These are phyloP conservation scores for Drosophila melanica DNA, from an alignment of 1,140 invertebrate species.

Conservation along the genomic window DNA sequence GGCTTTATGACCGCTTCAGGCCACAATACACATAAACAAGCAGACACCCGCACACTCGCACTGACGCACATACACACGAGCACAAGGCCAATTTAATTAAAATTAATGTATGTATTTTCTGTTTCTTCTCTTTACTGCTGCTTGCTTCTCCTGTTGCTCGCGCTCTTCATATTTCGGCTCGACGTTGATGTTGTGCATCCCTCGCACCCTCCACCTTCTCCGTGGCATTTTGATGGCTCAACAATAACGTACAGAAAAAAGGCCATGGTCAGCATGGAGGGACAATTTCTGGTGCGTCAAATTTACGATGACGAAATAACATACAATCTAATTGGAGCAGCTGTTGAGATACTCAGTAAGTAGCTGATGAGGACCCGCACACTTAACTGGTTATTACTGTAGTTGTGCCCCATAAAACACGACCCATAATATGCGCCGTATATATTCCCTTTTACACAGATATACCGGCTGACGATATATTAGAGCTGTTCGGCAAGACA, in stretches of 20 bases:
- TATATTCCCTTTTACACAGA: constrained; percentile 85
- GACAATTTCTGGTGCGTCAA: constrained; percentile 96
- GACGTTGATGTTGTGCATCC: constrained; percentile 31
- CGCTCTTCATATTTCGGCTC: constrained; percentile 41
- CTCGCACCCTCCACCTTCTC: constrained; percentile 14
- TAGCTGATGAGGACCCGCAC: constrained; percentile 58
- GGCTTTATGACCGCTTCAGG: constrained; percentile 29
- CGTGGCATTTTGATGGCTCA: constrained; percentile 51
- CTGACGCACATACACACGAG: constrained; percentile 60
- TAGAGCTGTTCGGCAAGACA: constrained; percentile 96
- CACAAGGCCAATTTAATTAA: constrained; percentile 80
- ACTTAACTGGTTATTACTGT: constrained; percentile 29
- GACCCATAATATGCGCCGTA: constrained; percentile 20
- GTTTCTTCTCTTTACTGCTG: constrained; percentile 16
- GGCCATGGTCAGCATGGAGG: constrained; percentile 96
- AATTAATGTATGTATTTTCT: constrained; percentile 79
- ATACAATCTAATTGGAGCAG: constrained; percentile 95
- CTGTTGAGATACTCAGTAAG: constrained; percentile 95
- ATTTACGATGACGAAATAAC: constrained; percentile 98
- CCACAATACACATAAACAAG: constrained; percentile 36
- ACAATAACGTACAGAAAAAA: constrained; percentile 89
- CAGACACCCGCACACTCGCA: constrained; percentile 17
- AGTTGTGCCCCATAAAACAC: constrained; percentile 35
- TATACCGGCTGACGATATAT: constrained; percentile 94
- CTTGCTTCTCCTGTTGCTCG: constrained; percentile 21